Base-by-base conservation (phyloP, 1,140 invertebrate species). In the Epicauta chinensis region DNA sequence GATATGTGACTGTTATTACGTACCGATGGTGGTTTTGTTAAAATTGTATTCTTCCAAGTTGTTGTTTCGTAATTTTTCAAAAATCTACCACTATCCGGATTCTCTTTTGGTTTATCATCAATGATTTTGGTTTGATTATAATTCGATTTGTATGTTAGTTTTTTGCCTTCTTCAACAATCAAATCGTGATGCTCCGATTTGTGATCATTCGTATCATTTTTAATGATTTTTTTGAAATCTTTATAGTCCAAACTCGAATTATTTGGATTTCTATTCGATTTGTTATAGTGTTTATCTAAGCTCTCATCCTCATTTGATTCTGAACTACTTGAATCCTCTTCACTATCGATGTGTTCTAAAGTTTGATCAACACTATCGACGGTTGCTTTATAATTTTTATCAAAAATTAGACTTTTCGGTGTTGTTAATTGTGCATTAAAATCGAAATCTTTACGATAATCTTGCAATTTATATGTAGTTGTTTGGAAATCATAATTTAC, bases 311-410 rank as follows among this genome's bases (percentile, higher is more conserved):
- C 51, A 14, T 53, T 53, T 29, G 48, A 41, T 30, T 40, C 23
- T n/a, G n/a, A n/a, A 16, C n/a, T 17, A 34, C 16, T 16, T 3
- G 16, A 36, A 9, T 16, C 34, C 10, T 31, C 12, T 49, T 40
- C 44, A 15, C 51, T 16, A 39, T 52, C 49, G 14, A 43, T 50
- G 12, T 56, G 30, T 50, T 64, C 54, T 16, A 61, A 34, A 10
- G 57, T 45, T 43, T 64, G 55, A 9, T 63, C 55, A 9, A 64
- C 40, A 44, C 61, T 64, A 32, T 64, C 52, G 10, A 58, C 51
- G 11, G 58, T 54, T 59, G 62, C 54, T 16, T 60, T 49, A 44
- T 55, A 62, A 45, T 60, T 66, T 15, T 51, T 11, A 50, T 68
- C 66, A 35, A 64, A 67, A 14, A 59, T 30, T 12, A 36, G 36